A percentile compares a stretch with the other conserved stretches of the same genome.
Evolutionary conservation across 2,113 vertebrate species (phyloP).

Genomic region (Rostratula benghalensis): DNA sequence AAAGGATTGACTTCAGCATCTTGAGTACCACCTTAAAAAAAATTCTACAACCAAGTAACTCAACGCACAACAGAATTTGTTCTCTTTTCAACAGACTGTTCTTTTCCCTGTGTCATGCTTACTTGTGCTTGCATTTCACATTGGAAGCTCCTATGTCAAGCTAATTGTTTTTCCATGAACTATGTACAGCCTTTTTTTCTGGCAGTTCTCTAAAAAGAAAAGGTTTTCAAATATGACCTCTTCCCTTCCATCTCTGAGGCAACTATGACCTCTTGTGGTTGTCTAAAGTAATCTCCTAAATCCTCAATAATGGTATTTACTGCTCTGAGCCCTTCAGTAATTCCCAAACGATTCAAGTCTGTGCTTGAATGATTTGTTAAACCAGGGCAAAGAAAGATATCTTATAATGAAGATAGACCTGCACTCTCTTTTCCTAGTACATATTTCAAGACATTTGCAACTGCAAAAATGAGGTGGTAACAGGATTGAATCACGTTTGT

Average conservation of each 20-base stretch:
- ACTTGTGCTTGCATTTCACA: not conserved
- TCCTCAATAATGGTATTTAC: constrained; percentile 37
- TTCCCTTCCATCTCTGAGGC: not conserved
- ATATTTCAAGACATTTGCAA: not conserved
- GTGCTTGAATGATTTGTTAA: not conserved
- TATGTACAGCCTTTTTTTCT: not conserved
- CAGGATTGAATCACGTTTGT: not conserved
- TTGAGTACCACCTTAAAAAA: not conserved
- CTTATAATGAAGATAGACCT: not conserved
- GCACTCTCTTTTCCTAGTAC: not conserved
- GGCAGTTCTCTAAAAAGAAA: not conserved
- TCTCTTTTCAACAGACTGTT: not conserved
- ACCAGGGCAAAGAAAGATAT: not conserved
- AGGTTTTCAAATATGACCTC: not conserved
- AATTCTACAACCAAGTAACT: not conserved
- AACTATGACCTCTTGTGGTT: constrained; percentile 49
- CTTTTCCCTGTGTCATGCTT: not conserved
- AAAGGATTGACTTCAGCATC: not conserved
- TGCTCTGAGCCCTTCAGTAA: not conserved
- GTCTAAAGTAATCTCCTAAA: constrained; percentile 18
- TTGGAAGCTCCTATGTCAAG: not conserved
- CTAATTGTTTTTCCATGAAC: not conserved
- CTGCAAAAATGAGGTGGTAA: not conserved
- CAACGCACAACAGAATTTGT: not conserved
- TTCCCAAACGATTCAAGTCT: not conserved